Base-by-base conservation (phyloP, 2,113 vertebrate genomes). In the Crocuta crocuta region DNA sequence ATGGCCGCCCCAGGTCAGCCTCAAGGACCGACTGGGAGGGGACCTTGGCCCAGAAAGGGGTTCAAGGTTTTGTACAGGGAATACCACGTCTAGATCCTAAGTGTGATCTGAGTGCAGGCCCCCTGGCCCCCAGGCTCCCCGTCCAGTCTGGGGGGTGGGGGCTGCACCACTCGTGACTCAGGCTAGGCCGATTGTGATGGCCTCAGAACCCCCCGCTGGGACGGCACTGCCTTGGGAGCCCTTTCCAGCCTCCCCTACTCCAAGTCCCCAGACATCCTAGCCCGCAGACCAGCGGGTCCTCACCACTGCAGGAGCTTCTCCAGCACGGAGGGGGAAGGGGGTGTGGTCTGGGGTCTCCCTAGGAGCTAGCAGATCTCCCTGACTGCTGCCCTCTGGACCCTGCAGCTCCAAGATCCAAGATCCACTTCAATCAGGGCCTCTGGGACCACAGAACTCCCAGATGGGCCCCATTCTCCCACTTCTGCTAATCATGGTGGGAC, bases 61-160 rank as follows among this genome's bases (percentile, higher is more conserved):
- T 39, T 26, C 21, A 13, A 83, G 58, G 70, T 31, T 31, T 73
- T 5, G 85, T 19, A 10, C 33, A 21, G 43, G 15, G 74, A 53
- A 9, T 33, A 12, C 1, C 3, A 58, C 9, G 12, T 45, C 33
- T 15, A 0, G 45, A 19, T 10, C 8, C 70, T 21, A 4, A 21
- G 50, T 53, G 17, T 16, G 68, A 35, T 19, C 88, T 0, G 12
- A 76, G 35, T 9, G 43, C 73, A 10, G 45, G 4, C 16, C 15
- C 24, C 55, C 61, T 48, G 65, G 23, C 7, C 28, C 39, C 39
- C 26, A 7, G 17, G 28, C 87, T 65, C 53, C 31, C 11, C 0
- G 12, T 12, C 50, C 50, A 50, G 50, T 3, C 0, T 24, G n/a
- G n/a, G n/a, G n/a, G 7, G n/a, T 8, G 66, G 39, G 5, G 43